Base-by-base conservation (phyloP, 2,797 vertebrate species). In the Aplochiton taeniatus region DNA sequence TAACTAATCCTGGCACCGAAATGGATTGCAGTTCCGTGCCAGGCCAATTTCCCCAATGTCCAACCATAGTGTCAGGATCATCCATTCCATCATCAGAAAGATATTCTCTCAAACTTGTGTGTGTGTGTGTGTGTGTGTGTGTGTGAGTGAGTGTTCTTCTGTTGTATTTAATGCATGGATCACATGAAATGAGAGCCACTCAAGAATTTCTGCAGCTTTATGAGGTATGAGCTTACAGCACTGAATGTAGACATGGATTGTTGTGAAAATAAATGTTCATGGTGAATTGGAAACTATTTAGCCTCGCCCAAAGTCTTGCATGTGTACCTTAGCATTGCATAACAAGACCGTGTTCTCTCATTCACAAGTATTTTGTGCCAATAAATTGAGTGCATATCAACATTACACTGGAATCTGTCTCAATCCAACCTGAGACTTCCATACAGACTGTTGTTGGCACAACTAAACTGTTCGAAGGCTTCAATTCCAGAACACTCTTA, bases 251-350 rank as follows among this genome's bases (percentile, higher is more conserved):
- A 66, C 48, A 73, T 68, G 61, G 65, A 72, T 75, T 31, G 67
- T 67, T 78, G 45, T 60, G 69, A 73, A 70, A 78, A 69, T 19
- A 51, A 31, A 31, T 31, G 19, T 58, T 18, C 75, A 8, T 73
- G 77, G 70, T 52, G 57, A 52, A 52, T 83, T 81, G 78, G 67
- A 54, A 44, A 62, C 63, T 46, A 68, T 66, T 59, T 74, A 81
- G 62, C 75, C 58, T 74, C 55, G 76, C 50, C 51, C 20, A 80
- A 75, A 77, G n/a, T n/a, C n/a, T n/a, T n/a, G n/a, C n/a, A n/a
- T n/a, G n/a, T n/a, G 31, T 31, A 31, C 31, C 31, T 3, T 31
- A 53, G 51, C 16, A 53, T 17, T 18, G 11, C 52, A 31, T 31
- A 31, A 31, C 31, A 6, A 31, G 31, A 31, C 31, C 31, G 2